Evolutionary conservation across 2,113 vertebrate species (phyloP), one percentile per base, ranked within the genome.

Genomic region (Naja naja): DNA sequence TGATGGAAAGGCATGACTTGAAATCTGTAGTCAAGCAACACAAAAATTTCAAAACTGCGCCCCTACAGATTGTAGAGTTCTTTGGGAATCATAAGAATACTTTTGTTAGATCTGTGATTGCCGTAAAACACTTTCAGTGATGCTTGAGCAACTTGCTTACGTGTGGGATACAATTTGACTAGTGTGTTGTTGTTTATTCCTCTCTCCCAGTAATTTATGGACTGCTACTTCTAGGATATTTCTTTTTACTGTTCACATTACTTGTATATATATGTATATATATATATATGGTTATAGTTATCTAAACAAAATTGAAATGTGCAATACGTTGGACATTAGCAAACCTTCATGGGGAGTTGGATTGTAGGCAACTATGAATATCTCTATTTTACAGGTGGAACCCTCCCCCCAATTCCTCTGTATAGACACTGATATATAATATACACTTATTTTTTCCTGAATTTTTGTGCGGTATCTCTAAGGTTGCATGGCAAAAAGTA

Each of bases 21-120:
- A 88, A 47, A 92, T 94, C 47, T 34, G 74, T 88, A 7, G 14
- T 89, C 4, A 92, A 94, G 90, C 91, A 92, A 47, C 2, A 91
- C 34, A 81, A 87, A 94, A 60, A 30, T 20, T 0, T 93, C 90
- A 8, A 91, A 93, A 55, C n/a, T 54, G n/a, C 5, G 5, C 18
- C 56, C 43, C 54, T 30, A 27, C 14, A 52, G 27, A 43, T 58
- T n/a, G 5, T 89, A 74, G 64, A 34, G 52, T 81, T 74, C 49
- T 88, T 74, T 92, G 56, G 60, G 55, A 10, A 85, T 34, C 27
- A 22, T 16, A 56, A 53, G 25, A 10, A 85, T 85, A 22, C 74
- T 81, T 81, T 81, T 81, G 2, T 55, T 55, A 55, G 30, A n/a
- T 12, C 30, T 54, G 54, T 45, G 49, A 74, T 45, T 64, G 49